Evolutionary conservation across 2,113 vertebrate genomes (phyloP).

Genomic region (Empidonax alnorum): DNA sequence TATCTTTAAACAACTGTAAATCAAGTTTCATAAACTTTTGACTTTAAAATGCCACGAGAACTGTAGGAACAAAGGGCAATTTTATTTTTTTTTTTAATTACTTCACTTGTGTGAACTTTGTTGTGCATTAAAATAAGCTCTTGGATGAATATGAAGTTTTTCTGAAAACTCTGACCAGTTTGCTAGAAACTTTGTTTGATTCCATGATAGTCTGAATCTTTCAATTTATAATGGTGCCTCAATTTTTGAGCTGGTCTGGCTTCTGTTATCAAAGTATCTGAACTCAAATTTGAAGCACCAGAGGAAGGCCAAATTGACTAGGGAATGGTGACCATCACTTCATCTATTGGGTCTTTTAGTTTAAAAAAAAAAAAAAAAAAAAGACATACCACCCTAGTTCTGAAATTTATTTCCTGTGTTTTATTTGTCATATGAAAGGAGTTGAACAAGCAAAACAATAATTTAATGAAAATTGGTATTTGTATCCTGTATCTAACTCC

Average conservation of each 20-base stretch:
- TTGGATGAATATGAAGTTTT: neutral
- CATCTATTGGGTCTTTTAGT: neutral
- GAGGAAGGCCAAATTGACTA: neutral
- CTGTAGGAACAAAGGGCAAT: neutral
- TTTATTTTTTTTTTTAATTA: neutral
- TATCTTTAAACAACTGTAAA: no score
- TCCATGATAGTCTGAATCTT: neutral
- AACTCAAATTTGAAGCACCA: neutral
- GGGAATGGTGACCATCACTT: neutral
- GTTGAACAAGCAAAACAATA: neutral
- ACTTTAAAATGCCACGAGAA: neutral
- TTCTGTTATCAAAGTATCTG: neutral
- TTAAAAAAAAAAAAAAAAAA: neutral
- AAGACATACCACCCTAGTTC: neutral
- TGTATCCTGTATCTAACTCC: neutral
- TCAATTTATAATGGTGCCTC: neutral
- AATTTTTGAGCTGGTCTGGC: neutral
- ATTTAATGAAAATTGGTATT: neutral
- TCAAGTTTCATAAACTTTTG: neutral
- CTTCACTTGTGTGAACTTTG: neutral
- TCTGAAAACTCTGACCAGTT: neutral
- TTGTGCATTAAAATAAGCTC: neutral
- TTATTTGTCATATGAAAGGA: neutral
- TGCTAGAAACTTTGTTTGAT: neutral
- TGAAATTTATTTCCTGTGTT: neutral